phyloP scores from a whole-genome alignment of 2,888 invertebrate species.

The Myopa tessellatipennis region DNA sequence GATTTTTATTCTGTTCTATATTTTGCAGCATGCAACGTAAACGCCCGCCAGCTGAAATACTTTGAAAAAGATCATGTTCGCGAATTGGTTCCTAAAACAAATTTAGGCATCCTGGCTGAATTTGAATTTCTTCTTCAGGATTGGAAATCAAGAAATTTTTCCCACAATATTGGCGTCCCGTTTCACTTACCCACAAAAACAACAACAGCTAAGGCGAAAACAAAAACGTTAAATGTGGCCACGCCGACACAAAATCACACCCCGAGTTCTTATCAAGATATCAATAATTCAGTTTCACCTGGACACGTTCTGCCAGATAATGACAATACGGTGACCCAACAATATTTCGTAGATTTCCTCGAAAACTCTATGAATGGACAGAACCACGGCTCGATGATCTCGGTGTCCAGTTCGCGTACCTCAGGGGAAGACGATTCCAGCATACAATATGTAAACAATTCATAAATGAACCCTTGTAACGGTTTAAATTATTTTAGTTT shows the following conservation, averaged over 20 bases:
- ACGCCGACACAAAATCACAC: neutral
- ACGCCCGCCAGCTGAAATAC: slow-evolving; percentile 41
- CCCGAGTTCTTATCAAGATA: neutral
- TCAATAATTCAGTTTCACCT: neutral
- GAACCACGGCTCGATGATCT: neutral
- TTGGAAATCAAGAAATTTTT: slow-evolving; percentile 34
- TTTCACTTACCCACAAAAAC: no score
- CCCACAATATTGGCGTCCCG: neutral
- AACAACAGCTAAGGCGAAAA: neutral
- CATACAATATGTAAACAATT: slow-evolving; percentile 1
- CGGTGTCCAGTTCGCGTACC: neutral
- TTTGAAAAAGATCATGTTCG: slow-evolving; percentile 40
- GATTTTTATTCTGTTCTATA: neutral
- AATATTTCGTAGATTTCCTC: neutral
- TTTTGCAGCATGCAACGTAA: slow-evolving; percentile 35
- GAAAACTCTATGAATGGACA: neutral
- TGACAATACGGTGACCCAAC: neutral
- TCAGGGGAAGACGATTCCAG: neutral
- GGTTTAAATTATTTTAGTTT: neutral
- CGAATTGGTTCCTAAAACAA: slow-evolving; percentile 36
- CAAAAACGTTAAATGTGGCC: neutral
- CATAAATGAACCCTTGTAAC: neutral
- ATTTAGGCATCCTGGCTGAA: slow-evolving; percentile 40
- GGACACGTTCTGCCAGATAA: slow-evolving; percentile 2
- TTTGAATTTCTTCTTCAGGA: slow-evolving; percentile 34